These are phyloP conservation scores for Leptinotarsa tumamoca DNA, from an alignment of 2,888 invertebrate species.

Conservation along the genomic window DNA sequence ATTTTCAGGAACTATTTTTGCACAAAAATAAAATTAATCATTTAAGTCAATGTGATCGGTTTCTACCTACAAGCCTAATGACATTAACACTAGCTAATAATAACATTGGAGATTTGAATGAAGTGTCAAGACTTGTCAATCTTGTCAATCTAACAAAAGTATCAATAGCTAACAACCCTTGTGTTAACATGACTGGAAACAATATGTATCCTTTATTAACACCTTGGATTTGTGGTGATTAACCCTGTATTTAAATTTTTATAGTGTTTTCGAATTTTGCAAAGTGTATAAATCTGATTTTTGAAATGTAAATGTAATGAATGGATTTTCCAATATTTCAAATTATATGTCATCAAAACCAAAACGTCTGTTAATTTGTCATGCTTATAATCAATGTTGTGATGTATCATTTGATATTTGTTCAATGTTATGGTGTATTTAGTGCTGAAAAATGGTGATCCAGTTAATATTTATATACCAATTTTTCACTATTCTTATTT, in stretches of 20 bases:
- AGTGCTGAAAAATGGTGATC: no score
- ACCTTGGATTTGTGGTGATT: background rate
- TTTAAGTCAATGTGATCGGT: conserved; percentile 84
- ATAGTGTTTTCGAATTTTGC: background rate
- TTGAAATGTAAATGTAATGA: background rate
- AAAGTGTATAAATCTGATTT: background rate
- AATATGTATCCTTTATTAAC: conserved; percentile 78
- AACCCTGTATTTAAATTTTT: background rate
- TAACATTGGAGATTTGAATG: conserved; percentile 85
- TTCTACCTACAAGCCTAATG: conserved; percentile 81
- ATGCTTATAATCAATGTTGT: no score
- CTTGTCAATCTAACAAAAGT: conserved; percentile 82
- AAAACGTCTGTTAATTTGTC: no score
- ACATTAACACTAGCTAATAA: conserved; percentile 85
- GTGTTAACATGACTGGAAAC: conserved; percentile 82
- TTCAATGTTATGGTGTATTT: no score
- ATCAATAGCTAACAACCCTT: conserved; percentile 89
- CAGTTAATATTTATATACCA: no score
- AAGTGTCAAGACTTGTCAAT: conserved; percentile 84
- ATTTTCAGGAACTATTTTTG: conserved; percentile 80
- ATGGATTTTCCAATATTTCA: no score
- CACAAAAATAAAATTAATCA: conserved; percentile 89
- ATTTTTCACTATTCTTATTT: no score
- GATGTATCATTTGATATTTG: no score
- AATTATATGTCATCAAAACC: no score